Base-by-base conservation (phyloP, 2,797 vertebrate genomes). In the Pygocentrus nattereri region DNA sequence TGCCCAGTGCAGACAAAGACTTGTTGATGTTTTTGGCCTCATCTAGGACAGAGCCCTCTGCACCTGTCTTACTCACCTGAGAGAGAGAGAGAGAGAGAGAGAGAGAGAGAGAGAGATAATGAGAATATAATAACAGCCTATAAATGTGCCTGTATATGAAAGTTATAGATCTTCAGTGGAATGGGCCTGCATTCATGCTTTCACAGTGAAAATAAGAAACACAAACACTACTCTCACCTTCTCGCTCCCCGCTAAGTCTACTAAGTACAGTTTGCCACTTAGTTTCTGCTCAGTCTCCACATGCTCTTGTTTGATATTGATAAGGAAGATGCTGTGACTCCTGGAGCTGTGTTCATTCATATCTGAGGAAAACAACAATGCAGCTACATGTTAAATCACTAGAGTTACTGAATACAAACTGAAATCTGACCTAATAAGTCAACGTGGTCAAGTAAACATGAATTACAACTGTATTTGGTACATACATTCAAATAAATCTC, bases 11-110 rank as follows among this genome's bases (percentile, higher is more conserved):
- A 0, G 97, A 98, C 84, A 98, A 92, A 0, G 97, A 98, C 88
- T 94, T 97, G 93, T 98, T 98, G 91, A 98, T 98, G 90, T 98
- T 98, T 92, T 98, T 98, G 81, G 97, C 97, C 85, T 98, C 97
- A 23, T 98, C 97, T 93, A 98, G 90, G 82, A 98, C 96, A 0
- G 97, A 90, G 72, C 97, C 97, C 91, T 98, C 97, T 0, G 97
- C 97, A 67, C 97, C 97, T 0, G 97, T 98, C 92, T 98, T 98
- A 95, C 97, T 98, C 91, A 98, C 97, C 97, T 98, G 90, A 77
- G 21, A 34, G 31, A 15, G 21, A 23, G 15, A 79, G 23, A 81
- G 16, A 77, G 47, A 65, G 25, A 6, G 34, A 34, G 34, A n/a
- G n/a, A n/a, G n/a, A n/a, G n/a, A n/a, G n/a, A 41, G 41, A 2